A percentile compares a stretch with the other conserved stretches of the same genome.
These are phyloP conservation scores for Sebastes flavidus DNA, from an alignment of 2,797 vertebrate species.

Conservation along the genomic window DNA sequence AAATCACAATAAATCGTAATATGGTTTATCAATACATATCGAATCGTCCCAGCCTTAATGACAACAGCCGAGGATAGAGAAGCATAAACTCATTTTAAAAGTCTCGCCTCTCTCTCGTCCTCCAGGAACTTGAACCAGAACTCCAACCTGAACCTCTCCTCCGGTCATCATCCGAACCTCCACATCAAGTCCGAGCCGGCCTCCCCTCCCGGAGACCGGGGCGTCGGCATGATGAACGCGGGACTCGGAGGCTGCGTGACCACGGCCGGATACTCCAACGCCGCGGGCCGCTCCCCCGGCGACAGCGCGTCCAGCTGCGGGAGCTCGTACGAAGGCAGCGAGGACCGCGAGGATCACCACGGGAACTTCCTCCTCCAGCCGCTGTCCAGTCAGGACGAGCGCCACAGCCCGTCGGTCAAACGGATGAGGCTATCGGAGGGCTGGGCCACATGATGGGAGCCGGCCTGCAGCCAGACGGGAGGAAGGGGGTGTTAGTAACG, in stretches of 20 bases:
- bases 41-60: too few relatives aligned
- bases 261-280: conserved; percentile 39
- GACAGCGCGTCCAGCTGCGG: conserved; percentile 97
- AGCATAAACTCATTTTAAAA: not conserved
- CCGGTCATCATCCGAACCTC: conserved; percentile 91
- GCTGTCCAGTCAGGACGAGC: conserved; percentile 86
- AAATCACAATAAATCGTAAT: too few relatives aligned
- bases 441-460: conserved; percentile 93
- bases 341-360: conserved; percentile 92
- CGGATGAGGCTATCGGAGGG: conserved; percentile 95
- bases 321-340: conserved; percentile 95
- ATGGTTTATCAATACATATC: too few relatives aligned
- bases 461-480: not conserved
- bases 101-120: conserved; percentile 71
- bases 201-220: conserved; percentile 94
- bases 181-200: conserved; percentile 98
- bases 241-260: conserved; percentile 45
- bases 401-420: conserved; percentile 93
- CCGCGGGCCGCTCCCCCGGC: conserved; percentile 89
- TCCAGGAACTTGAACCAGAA: conserved; percentile 95
- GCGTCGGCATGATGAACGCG: conserved; percentile 20
- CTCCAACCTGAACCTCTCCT: conserved; percentile 92
- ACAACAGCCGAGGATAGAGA: too few relatives aligned
- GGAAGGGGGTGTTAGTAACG: conserved; percentile 22
- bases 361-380: conserved; percentile 92